Percentiles rank a stretch among this genome's conserved stretches.
These are phyloP conservation scores for Myotis findleyi DNA, from an alignment of 2,797 vertebrate genomes.

Conservation along the genomic window DNA sequence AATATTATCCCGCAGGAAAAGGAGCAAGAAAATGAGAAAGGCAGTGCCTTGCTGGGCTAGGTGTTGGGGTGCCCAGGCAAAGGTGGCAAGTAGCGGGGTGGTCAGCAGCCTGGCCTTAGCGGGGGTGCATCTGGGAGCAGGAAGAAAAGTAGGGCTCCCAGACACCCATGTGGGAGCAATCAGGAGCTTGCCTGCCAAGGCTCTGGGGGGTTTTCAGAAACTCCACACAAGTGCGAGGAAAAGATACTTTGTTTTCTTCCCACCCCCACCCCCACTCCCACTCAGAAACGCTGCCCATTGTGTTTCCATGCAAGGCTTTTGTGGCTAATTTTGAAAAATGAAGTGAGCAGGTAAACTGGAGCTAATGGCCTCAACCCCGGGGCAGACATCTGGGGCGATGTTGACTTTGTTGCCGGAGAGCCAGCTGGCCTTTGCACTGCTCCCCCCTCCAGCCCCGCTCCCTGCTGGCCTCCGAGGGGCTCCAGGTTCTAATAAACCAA, in stretches of 20 bases:
- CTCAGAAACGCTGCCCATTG: slow-evolving; percentile 71
- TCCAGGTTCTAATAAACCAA: slow-evolving; percentile 65
- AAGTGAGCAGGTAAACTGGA: slow-evolving; percentile 81
- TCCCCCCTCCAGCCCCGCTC: background rate
- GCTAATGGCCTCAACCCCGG: slow-evolving; percentile 77
- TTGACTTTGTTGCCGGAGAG: slow-evolving; percentile 71
- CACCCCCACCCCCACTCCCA: slow-evolving; percentile 44
- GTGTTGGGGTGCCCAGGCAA: background rate
- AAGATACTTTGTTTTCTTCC: slow-evolving; percentile 76
- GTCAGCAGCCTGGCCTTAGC: background rate
- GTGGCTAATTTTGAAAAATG: slow-evolving; percentile 81
- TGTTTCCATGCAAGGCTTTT: slow-evolving; percentile 79
- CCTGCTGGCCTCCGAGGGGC: slow-evolving; percentile 56
- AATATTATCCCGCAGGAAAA: slow-evolving; percentile 81
- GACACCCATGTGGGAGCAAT: slow-evolving; percentile 77
- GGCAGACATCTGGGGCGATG: slow-evolving; percentile 81
- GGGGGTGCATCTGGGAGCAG: slow-evolving; percentile 61
- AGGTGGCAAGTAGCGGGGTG: background rate
- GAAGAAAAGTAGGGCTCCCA: slow-evolving; percentile 53
- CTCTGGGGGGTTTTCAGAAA: slow-evolving; percentile 66
- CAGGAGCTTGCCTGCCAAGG: background rate
- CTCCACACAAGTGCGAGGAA: slow-evolving; percentile 75
- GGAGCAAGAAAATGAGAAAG: slow-evolving; percentile 39
- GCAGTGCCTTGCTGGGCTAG: background rate
- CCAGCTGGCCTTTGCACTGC: slow-evolving; percentile 69